Evolutionary conservation across 2,888 invertebrate species (phyloP), one percentile per base, ranked within the genome.

Genomic region (Luperina testacea): DNA sequence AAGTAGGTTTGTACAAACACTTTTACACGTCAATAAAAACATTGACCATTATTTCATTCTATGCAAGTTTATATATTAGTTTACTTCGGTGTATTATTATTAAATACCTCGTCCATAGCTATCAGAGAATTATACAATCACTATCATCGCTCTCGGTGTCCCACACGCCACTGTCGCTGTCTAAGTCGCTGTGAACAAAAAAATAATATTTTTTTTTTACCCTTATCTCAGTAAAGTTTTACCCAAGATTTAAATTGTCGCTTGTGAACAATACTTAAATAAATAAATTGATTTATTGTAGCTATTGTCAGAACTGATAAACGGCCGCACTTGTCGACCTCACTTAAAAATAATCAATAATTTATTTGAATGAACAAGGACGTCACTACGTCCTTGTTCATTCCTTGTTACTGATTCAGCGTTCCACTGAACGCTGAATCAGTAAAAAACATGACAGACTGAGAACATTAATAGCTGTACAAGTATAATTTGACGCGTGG

Each of bases 61-160:
- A 53, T 38, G 15, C 9, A 53, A 53, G 15, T 32, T 1, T 42
- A 51, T 45, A 75, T 15, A 73, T 51, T 63, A 13, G 20, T 45
- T 20, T 24, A 20, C 2, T 57, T 32, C 5, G n/a, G 20, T 65
- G 20, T 24, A n/a, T 20, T 76, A 75, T 24, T 63, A 5, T 20
- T 11, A 48, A 63, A 53, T 64, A 75, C 77, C 24, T 69, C 61
- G 48, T 38, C 42, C 17, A 61, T 48, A 17, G 53, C 24, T 45
- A 17, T 80, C 68, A 80, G 61, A 61, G 77, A 82, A 57, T 80
- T 38, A 53, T 42, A 42, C 61, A 61, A 38, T 82, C 83, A 15
- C 61, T 69, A 9, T 69, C 68, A 9, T 69, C 68, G 20, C 68
- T 83, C 38, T 64, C 78, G n/a, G 68, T 57, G 48, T 57, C 78